Conservation (phyloP, 2,888 invertebrate genomes). For the Arenicola marina region DNA sequence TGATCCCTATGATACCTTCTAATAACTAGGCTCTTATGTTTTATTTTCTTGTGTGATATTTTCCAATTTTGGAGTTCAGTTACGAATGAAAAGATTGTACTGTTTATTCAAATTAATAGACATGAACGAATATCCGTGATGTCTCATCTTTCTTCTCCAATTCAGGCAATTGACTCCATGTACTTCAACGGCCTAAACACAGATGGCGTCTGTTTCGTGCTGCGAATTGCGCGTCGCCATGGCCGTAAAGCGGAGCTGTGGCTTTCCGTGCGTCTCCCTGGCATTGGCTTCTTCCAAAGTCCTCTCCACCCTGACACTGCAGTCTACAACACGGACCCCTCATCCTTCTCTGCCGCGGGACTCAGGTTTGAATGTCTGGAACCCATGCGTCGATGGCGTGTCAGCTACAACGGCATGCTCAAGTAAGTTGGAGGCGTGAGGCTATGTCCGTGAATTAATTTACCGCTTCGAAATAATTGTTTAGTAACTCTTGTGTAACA, state of each 20-base stretch:
- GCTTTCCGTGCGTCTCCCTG: constrained; percentile 59
- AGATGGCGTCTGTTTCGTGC: constrained; percentile 18
- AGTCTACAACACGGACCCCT: constrained; percentile 55
- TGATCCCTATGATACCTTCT: too few relatives aligned
- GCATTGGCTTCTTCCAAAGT: constrained; percentile 62
- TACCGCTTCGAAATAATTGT: too few relatives aligned
- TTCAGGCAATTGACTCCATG: constrained; percentile 26
- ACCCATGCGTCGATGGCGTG: constrained; percentile 68
- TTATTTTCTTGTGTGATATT: too few relatives aligned
- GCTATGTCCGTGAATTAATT: too few relatives aligned
- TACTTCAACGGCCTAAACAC: constrained; percentile 25
- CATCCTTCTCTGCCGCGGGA: constrained; percentile 48
- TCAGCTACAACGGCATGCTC: constrained; percentile 74
- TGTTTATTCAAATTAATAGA: too few relatives aligned
- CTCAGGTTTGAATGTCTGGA: constrained; percentile 70
- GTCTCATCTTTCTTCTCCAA: too few relatives aligned
- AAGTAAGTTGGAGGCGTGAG: constrained; percentile 60
- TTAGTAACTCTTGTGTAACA: too few relatives aligned
- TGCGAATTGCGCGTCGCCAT: constrained; percentile 54
- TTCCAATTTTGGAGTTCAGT: too few relatives aligned
- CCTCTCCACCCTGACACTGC: constrained; percentile 68
- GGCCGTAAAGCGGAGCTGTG: constrained; percentile 67
- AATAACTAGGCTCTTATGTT: too few relatives aligned
- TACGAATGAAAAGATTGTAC: too few relatives aligned
- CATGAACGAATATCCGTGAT: too few relatives aligned